Evolutionary conservation across 2,888 invertebrate species (phyloP).

Genomic region (Drosophila fulvimacula): DNA sequence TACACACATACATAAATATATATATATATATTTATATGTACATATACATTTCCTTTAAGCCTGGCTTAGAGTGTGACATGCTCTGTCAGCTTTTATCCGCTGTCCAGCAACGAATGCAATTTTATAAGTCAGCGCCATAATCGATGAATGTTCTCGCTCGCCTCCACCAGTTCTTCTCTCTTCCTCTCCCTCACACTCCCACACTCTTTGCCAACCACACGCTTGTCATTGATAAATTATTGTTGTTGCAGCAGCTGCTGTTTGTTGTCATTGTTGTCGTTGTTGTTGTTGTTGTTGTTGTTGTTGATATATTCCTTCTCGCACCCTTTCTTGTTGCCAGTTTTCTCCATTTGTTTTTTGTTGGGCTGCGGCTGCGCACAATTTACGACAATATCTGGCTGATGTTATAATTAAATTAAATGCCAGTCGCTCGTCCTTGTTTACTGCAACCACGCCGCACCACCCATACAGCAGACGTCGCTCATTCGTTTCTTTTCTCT

Average conservation of each 20-base stretch:
- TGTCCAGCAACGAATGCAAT: slow-evolving; percentile 49
- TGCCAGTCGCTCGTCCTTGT: slow-evolving; percentile 28
- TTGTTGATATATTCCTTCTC: slow-evolving; percentile 14
- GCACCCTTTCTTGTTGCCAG: background rate
- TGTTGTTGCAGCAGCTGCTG: slow-evolving; percentile 19
- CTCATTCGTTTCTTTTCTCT: background rate
- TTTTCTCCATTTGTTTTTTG: slow-evolving; percentile 1
- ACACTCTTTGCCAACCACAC: slow-evolving; percentile 5
- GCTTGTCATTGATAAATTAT: slow-evolving; percentile 66
- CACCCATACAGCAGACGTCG: background rate
- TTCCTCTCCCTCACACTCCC: background rate
- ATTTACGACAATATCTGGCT: slow-evolving; percentile 18
- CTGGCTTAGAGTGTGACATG: slow-evolving; percentile 15
- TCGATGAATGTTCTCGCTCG: slow-evolving; percentile 47
- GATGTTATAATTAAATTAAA: slow-evolving; percentile 52
- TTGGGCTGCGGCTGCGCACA: slow-evolving; percentile 9
- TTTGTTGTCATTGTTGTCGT: slow-evolving; percentile 52
- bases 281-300: slow-evolving; percentile 2
- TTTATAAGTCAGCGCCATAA: slow-evolving; percentile 59
- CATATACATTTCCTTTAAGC: background rate
- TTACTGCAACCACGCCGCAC: background rate
- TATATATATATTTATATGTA: background rate
- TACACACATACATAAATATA: background rate
- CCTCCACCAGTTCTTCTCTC: background rate
- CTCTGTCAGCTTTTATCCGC: slow-evolving; percentile 10